These are phyloP conservation scores for Scrobipalpa costella DNA, from an alignment of 2,888 invertebrate species.

Conservation along the genomic window DNA sequence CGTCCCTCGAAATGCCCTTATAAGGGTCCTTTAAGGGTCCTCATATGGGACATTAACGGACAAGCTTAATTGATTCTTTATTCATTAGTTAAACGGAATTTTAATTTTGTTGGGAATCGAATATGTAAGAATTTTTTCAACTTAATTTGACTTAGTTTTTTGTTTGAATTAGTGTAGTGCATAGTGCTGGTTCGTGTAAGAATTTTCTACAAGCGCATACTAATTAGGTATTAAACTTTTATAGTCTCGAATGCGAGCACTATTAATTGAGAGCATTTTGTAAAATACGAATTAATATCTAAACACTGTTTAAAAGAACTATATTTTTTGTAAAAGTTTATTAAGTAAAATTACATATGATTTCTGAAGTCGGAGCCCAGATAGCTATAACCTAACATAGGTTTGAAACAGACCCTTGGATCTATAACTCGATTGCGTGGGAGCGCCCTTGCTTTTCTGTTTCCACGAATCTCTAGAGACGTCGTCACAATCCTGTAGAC, in stretches of 20 bases:
- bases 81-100: conserved; percentile 21
- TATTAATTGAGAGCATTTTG: too few relatives aligned
- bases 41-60: neutral
- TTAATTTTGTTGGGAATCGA: conserved; percentile 16
- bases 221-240: too few relatives aligned
- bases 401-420: neutral
- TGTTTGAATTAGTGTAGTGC: neutral
- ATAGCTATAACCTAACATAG: neutral
- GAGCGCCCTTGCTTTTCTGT: neutral
- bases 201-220: too few relatives aligned
- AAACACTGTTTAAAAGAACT: too few relatives aligned
- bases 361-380: too few relatives aligned
- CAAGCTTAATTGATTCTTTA: conserved; percentile 20
- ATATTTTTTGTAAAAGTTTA: too few relatives aligned
- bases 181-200: too few relatives aligned
- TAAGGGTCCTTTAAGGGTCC: conserved; percentile 7
- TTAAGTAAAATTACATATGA: too few relatives aligned
- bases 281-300: too few relatives aligned
- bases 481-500: neutral
- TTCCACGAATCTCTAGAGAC: conserved; percentile 7
- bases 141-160: conserved; percentile 3
- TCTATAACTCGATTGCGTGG: neutral
- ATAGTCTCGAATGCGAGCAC: too few relatives aligned
- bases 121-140: conserved; percentile 12
- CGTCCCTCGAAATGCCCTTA: conserved; percentile 19